A percentile compares a stretch with the other conserved stretches of the same genome.
Evolutionary conservation across 2,888 invertebrate species (phyloP).

Genomic region (Cheilosia impressa): DNA sequence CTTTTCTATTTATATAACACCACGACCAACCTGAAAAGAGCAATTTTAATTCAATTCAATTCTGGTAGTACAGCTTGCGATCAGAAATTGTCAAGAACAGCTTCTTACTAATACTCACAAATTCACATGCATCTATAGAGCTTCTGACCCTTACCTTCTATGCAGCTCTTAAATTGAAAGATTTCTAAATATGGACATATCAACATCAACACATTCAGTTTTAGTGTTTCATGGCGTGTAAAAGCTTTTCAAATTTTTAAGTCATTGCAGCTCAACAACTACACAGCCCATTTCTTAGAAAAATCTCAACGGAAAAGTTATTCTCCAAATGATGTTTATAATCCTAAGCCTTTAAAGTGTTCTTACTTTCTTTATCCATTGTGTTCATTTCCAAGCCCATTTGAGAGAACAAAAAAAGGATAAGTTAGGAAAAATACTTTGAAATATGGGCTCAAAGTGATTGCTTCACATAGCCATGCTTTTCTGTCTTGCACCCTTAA

Average conservation of each 20-base stretch:
- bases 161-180: too few relatives aligned
- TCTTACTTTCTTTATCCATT: neutral
- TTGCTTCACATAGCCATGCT: slow-evolving; percentile 24
- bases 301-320: slow-evolving; percentile 12
- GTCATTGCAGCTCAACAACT: neutral
- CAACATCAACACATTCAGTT: too few relatives aligned
- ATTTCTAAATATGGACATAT: too few relatives aligned
- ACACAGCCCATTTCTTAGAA: neutral
- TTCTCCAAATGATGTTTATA: slow-evolving; percentile 9
- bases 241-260: neutral
- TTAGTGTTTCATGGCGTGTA: neutral
- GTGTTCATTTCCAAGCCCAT: neutral
- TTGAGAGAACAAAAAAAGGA: neutral
- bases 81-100: too few relatives aligned
- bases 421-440: slow-evolving; percentile 27
- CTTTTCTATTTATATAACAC: too few relatives aligned
- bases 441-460: slow-evolving; percentile 42
- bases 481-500: slow-evolving; percentile 25
- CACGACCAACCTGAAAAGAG: too few relatives aligned
- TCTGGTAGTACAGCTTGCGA: too few relatives aligned
- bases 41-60: too few relatives aligned
- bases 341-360: neutral
- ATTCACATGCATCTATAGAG: too few relatives aligned
- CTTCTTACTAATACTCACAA: too few relatives aligned
- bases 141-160: too few relatives aligned